Evolutionary conservation across 2,888 invertebrate genomes (phyloP).

Genomic region (Drosophila fulvimacula): DNA sequence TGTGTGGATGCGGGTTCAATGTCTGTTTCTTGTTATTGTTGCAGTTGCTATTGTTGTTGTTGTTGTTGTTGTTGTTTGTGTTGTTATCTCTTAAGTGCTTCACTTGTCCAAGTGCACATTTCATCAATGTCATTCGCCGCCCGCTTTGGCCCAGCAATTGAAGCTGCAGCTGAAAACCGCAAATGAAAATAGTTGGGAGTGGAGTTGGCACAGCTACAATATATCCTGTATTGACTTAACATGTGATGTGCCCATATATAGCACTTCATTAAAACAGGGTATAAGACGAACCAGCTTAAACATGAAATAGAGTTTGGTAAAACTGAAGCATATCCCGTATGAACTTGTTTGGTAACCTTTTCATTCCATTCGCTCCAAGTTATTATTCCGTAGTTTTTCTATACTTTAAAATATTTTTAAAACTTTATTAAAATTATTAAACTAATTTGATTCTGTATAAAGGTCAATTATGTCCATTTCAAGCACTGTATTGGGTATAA

Average conservation of each 20-base stretch:
- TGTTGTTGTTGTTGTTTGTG: slow-evolving; percentile 10
- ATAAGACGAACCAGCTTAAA: background rate
- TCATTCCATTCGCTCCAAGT: too few species aligned
- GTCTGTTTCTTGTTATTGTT: slow-evolving; percentile 21
- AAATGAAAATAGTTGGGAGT: slow-evolving; percentile 2
- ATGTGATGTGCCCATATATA: background rate
- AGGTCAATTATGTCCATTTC: background rate
- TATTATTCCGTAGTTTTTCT: background rate
- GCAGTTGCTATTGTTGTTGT: slow-evolving; percentile 6
- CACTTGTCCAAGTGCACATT: slow-evolving; percentile 60
- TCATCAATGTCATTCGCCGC: slow-evolving; percentile 52
- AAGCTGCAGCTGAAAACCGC: slow-evolving; percentile 27
- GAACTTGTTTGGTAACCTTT: background rate
- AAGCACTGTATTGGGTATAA: slow-evolving; percentile 14
- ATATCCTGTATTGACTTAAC: slow-evolving; percentile 12
- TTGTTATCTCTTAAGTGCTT: slow-evolving; percentile 35
- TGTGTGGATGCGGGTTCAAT: slow-evolving; percentile 50
- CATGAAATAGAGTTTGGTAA: background rate
- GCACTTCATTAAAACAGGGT: background rate
- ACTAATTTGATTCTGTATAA: background rate
- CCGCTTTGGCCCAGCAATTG: slow-evolving; percentile 17
- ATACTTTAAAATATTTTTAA: background rate
- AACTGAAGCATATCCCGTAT: background rate
- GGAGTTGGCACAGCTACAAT: slow-evolving; percentile 1
- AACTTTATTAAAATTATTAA: background rate